Evolutionary conservation across 2,797 vertebrate genomes (phyloP).

Genomic region (Gorsachius magnificus): DNA sequence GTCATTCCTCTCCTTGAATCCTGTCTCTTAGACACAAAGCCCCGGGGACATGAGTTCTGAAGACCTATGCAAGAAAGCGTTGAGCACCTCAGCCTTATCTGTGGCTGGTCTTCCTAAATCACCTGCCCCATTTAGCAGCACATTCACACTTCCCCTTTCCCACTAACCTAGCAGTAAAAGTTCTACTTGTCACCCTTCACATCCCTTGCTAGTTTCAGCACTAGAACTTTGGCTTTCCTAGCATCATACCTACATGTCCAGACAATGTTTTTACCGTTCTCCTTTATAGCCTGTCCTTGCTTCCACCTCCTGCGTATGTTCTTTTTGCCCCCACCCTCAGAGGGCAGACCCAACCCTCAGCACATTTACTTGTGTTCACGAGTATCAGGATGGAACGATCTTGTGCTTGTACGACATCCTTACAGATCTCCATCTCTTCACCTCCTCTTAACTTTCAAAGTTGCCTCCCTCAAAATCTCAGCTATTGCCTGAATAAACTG

Average conservation of each 20-base stretch:
- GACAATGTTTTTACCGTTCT: not conserved
- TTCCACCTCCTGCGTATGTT: not conserved
- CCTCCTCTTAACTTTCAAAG: not conserved
- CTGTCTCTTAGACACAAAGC: not conserved
- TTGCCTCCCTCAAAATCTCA: not conserved
- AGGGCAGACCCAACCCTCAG: not conserved
- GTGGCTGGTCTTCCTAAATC: not conserved
- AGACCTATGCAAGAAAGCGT: not conserved
- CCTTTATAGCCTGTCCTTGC: not conserved
- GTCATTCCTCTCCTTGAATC: not conserved
- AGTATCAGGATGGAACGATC: not conserved
- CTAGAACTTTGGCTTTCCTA: not conserved
- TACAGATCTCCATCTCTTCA: not conserved
- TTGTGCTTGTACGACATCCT: not conserved
- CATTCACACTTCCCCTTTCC: not conserved
- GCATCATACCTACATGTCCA: not conserved
- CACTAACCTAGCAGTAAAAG: not conserved
- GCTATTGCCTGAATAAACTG: not conserved
- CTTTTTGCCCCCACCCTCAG: not conserved
- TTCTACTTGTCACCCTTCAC: not conserved
- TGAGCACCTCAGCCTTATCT: not conserved
- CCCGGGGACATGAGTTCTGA: not conserved
- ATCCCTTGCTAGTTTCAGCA: not conserved
- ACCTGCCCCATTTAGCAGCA: not conserved
- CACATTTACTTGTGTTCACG: not conserved